Percentiles rank a stretch among this genome's conserved stretches.
Conservation (phyloP, 2,797 vertebrate species). For the Muraenolepis orangiensis region DNA sequence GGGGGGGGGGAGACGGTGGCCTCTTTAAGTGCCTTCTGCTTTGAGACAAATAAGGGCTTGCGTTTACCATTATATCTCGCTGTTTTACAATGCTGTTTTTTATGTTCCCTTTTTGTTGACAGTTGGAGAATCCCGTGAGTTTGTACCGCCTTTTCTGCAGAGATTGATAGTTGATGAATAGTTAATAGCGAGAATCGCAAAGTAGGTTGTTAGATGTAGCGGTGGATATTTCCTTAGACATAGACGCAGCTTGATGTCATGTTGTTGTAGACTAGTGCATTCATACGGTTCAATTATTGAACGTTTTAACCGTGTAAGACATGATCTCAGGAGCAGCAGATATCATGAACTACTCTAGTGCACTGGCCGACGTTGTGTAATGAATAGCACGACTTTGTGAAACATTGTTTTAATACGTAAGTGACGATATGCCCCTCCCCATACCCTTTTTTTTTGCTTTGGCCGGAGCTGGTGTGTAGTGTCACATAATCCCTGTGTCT, state of each 20-base stretch:
- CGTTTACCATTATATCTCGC: background rate
- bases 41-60: background rate
- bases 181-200: background rate
- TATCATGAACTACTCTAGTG: background rate
- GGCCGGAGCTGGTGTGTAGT: conserved; percentile 39
- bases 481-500: conserved; percentile 32
- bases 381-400: conserved; percentile 8
- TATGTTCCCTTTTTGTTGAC: conserved; percentile 33
- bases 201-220: conserved; percentile 19
- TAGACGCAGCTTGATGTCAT: background rate
- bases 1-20: background rate
- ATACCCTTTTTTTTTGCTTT: conserved; percentile 37
- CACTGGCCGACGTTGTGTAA: conserved; percentile 12
- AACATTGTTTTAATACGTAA: conserved; percentile 26
- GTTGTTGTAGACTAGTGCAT: background rate
- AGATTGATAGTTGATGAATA: background rate
- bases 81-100: conserved; percentile 22
- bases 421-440: conserved; percentile 31
- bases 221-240: background rate
- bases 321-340: background rate
- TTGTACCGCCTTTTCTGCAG: conserved; percentile 8
- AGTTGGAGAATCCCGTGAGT: conserved; percentile 66
- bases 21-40: background rate
- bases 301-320: background rate
- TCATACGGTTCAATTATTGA: background rate